Evolutionary conservation across 2,113 vertebrate species (phyloP).

Genomic region (Pseudorhombus dupliciocellatus): DNA sequence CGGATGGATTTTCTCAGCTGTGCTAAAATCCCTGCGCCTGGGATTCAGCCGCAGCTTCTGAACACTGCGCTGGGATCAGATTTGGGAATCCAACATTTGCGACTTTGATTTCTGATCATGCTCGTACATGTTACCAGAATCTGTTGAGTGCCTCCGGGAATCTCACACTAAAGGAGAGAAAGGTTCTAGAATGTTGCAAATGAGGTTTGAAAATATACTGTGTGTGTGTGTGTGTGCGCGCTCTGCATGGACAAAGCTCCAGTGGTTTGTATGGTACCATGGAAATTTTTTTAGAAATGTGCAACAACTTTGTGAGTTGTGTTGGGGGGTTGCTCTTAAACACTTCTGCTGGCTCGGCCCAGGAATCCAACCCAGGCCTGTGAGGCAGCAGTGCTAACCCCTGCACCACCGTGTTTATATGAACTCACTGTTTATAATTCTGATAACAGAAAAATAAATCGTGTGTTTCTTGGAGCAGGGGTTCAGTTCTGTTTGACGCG

Average conservation of each 20-base stretch:
- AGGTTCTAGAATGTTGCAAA: constrained; percentile 54
- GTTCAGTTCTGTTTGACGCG: no score
- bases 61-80: constrained; percentile 54
- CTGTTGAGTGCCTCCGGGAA: constrained; percentile 71
- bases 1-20: constrained; percentile 27
- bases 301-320: no score
- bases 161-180: constrained; percentile 25
- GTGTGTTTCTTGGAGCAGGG: no score
- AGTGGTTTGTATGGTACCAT: neutral
- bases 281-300: neutral
- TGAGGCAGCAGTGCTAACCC: no score
- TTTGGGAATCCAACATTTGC: constrained; percentile 51
- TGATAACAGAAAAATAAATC: no score
- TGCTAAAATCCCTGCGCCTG: constrained; percentile 45
- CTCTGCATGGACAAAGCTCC: neutral
- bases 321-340: no score
- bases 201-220: constrained; percentile 31
- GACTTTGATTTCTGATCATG: constrained; percentile 70
- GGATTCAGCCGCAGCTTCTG: constrained; percentile 48
- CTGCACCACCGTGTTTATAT: no score
- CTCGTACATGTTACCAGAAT: constrained; percentile 70
- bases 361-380: no score
- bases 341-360: no score
- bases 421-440: no score
- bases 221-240: constrained; percentile 13